phyloP scores from a whole-genome alignment of 2,888 invertebrate genomes.

The Anagyrus pseudococci region DNA sequence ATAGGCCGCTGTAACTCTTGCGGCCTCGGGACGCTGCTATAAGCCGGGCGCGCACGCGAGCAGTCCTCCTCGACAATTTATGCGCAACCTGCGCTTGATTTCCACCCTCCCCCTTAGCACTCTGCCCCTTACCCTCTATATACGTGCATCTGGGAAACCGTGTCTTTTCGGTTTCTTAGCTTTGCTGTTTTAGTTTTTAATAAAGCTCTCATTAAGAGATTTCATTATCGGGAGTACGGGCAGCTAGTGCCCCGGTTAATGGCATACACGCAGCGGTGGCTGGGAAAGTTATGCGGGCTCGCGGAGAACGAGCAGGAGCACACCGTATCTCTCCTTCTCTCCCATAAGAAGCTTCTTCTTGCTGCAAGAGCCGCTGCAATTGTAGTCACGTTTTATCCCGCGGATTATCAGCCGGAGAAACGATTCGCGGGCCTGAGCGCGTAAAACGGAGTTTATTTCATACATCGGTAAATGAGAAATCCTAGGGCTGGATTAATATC shows the following conservation, averaged over 20 bases:
- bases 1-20: not conserved
- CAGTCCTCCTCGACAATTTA: no score
- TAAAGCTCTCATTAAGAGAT: no score
- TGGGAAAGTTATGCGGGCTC: constrained; percentile 26
- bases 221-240: no score
- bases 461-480: not conserved
- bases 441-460: no score
- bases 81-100: no score
- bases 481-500: not conserved
- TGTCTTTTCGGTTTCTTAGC: no score
- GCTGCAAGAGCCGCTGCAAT: not conserved
- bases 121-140: not conserved
- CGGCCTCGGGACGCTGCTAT: not conserved
- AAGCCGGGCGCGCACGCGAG: not conserved
- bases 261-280: not conserved
- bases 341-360: not conserved
- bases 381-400: constrained; percentile 20
- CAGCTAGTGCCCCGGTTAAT: no score
- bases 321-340: not conserved
- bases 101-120: no score
- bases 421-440: not conserved
- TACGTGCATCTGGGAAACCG: no score
- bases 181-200: no score
- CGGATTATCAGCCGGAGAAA: no score
- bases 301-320: no score